These are phyloP conservation scores for Pseudomyrmex sp. DNA, from an alignment of 1,140 invertebrate species.

Conservation along the genomic window DNA sequence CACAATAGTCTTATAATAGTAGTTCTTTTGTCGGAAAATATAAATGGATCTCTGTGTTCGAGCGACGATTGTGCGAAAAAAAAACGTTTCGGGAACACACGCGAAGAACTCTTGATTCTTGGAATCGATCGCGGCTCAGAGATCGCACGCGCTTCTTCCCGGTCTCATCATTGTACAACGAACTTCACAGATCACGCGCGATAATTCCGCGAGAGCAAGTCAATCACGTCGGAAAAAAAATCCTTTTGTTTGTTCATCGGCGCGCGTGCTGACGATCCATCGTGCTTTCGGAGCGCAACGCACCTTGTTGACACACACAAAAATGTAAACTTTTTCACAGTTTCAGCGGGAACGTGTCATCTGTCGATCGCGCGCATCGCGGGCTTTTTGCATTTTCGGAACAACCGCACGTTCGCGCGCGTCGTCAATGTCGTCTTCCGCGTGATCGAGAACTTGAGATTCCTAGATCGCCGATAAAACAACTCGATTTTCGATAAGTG, in stretches of 20 bases:
- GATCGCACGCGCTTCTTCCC: conserved; percentile 1
- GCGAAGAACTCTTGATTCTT: no score
- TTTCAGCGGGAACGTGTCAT: conserved; percentile 34
- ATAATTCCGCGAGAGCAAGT: not conserved
- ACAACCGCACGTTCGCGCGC: not conserved
- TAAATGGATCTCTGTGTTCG: no score
- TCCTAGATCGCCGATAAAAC: not conserved
- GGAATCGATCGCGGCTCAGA: not conserved
- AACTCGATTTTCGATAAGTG: not conserved
- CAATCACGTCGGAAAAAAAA: conserved; percentile 14
- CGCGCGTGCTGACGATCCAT: not conserved
- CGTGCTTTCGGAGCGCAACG: not conserved
- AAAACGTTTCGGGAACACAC: not conserved
- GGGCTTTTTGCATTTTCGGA: conserved; percentile 32
- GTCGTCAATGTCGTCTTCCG: not conserved
- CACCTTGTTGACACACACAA: not conserved
- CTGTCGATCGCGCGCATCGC: conserved; percentile 53
- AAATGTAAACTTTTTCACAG: not conserved
- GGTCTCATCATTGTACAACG: not conserved
- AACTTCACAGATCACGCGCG: not conserved
- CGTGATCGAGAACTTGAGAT: not conserved
- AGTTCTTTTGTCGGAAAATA: no score
- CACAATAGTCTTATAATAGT: no score
- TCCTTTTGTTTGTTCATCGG: conserved; percentile 11
- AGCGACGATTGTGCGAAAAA: not conserved